Evolutionary conservation across 92 coral and sea anemone genomes (phyloP).

Genomic region (Bergia sp.): DNA sequence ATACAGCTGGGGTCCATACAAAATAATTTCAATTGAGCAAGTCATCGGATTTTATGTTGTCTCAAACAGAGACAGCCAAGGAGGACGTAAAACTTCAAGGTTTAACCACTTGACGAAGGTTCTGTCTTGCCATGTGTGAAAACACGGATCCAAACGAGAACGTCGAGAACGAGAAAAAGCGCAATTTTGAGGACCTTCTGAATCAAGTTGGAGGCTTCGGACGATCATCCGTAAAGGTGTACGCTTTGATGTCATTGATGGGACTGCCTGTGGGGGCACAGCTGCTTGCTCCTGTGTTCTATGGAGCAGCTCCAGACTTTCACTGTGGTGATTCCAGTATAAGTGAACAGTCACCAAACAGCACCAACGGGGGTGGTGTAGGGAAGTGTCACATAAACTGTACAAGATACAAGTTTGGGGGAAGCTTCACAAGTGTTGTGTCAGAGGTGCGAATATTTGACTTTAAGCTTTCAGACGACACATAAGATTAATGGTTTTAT

Average conservation of each 20-base stretch:
- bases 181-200: conserved; percentile 3
- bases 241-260: not conserved
- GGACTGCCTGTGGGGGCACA: not conserved
- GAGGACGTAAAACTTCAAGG: not conserved
- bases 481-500: too few relatives aligned
- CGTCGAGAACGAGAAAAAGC: not conserved
- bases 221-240: not conserved
- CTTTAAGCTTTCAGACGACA: too few relatives aligned
- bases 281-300: not conserved
- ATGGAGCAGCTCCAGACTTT: conserved; percentile 1
- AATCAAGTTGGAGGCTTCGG: not conserved
- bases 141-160: not conserved
- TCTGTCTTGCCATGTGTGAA: not conserved
- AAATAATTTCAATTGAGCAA: too few relatives aligned
- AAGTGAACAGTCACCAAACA: not conserved
- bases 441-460: not conserved
- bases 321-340: not conserved
- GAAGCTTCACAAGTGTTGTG: not conserved
- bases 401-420: not conserved
- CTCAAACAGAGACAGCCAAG: not conserved
- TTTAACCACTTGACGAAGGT: too few relatives aligned
- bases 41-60: too few relatives aligned
- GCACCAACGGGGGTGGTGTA: not conserved
- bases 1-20: too few relatives aligned
- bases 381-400: not conserved